Conservation (phyloP, 2,888 invertebrate species). For the Cerastoderma edule region DNA sequence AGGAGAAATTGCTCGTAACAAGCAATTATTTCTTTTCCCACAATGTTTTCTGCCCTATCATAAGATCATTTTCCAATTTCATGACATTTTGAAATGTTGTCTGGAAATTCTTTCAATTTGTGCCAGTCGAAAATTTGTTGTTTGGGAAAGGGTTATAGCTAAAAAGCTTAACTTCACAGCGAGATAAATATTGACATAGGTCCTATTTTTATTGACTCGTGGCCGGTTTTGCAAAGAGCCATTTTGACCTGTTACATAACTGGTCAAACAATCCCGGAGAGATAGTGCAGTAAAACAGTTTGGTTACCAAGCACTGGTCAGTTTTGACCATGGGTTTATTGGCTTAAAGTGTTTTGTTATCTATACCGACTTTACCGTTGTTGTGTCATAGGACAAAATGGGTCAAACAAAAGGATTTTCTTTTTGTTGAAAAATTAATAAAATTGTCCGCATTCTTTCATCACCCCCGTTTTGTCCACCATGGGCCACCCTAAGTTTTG, state of each 20-base stretch:
- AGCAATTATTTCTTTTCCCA: too few relatives aligned
- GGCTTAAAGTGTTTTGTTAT: constrained; percentile 60
- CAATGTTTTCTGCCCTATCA: too few relatives aligned
- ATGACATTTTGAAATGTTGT: too few relatives aligned
- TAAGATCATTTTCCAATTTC: too few relatives aligned
- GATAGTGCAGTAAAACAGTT: constrained; percentile 59
- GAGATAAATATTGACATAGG: constrained; percentile 55
- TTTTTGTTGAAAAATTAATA: constrained; percentile 23
- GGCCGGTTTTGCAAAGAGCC: constrained; percentile 50
- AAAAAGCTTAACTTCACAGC: constrained; percentile 54
- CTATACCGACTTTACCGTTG: background rate
- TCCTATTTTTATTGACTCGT: constrained; percentile 41
- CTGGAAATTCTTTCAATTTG: too few relatives aligned
- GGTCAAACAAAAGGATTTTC: constrained; percentile 19
- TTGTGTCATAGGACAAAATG: constrained; percentile 23
- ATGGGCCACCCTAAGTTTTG: too few relatives aligned
- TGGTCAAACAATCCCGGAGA: constrained; percentile 38
- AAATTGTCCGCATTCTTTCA: background rate
- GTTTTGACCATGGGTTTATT: constrained; percentile 42
- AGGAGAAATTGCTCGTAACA: too few relatives aligned
- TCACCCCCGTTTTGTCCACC: too few relatives aligned
- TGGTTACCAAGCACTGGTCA: constrained; percentile 47
- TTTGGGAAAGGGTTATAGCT: constrained; percentile 26
- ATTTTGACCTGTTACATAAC: constrained; percentile 54
- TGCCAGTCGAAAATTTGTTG: too few relatives aligned